A percentile compares a stretch with the other conserved stretches of the same genome.
These are phyloP conservation scores for Dusona sp. DNA, from an alignment of 2,888 invertebrate species.

Conservation along the genomic window DNA sequence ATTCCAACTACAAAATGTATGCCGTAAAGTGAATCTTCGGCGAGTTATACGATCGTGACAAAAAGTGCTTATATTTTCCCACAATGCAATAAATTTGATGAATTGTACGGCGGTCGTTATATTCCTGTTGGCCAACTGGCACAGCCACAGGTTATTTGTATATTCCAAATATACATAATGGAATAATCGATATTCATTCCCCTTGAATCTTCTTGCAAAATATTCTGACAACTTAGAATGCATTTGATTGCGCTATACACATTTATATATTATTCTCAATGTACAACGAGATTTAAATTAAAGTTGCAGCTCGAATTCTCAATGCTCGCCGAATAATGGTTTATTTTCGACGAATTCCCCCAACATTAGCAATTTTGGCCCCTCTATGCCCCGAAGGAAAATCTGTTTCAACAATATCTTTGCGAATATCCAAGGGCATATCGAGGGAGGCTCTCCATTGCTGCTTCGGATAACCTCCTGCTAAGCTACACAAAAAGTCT, in stretches of 20 bases:
- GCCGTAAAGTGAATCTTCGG: slow-evolving; percentile 29
- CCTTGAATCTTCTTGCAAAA: neutral
- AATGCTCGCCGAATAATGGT: neutral
- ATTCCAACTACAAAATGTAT: slow-evolving; percentile 46
- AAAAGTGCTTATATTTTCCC: slow-evolving; percentile 17
- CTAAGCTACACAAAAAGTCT: slow-evolving; percentile 54
- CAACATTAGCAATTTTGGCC: slow-evolving; percentile 24
- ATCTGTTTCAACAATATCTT: slow-evolving; percentile 39
- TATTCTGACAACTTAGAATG: neutral
- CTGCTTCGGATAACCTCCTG: slow-evolving; percentile 32
- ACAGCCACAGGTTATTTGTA: slow-evolving; percentile 29
- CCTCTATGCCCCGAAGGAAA: slow-evolving; percentile 41
- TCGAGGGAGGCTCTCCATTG: slow-evolving; percentile 28
- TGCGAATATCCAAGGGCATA: neutral
- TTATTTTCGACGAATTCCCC: slow-evolving; percentile 21
- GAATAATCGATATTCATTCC: slow-evolving; percentile 15
- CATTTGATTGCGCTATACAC: neutral
- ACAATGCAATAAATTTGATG: slow-evolving; percentile 33
- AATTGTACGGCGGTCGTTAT: slow-evolving; percentile 37
- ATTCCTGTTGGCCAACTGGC: slow-evolving; percentile 41
- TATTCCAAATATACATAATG: slow-evolving; percentile 7
- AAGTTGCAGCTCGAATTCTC: neutral
- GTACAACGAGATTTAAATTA: neutral
- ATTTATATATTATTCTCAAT: neutral
- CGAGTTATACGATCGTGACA: slow-evolving; percentile 9